These are phyloP conservation scores for Linnaemya vulpina DNA, from an alignment of 2,888 invertebrate species.

Conservation along the genomic window DNA sequence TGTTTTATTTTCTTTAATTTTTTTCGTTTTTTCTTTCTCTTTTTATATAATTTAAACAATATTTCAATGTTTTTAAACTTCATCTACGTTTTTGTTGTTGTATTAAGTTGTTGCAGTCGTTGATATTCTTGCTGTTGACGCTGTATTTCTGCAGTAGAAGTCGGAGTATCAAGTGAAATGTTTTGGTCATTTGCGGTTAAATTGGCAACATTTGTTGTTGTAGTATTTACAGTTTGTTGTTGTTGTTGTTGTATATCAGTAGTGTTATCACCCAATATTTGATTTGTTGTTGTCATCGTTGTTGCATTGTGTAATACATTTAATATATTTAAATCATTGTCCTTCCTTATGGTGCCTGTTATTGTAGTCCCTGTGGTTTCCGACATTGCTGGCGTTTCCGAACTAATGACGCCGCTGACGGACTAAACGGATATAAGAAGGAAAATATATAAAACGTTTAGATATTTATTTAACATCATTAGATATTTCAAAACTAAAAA, in stretches of 20 bases:
- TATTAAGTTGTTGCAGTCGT: constrained; percentile 72
- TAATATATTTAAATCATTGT: constrained; percentile 70
- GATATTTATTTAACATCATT: neutral
- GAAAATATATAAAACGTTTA: constrained; percentile 19
- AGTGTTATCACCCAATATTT: constrained; percentile 57
- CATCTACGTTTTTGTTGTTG: constrained; percentile 75
- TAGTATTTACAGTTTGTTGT: constrained; percentile 69
- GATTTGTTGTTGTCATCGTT: constrained; percentile 61
- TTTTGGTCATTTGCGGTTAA: constrained; percentile 70
- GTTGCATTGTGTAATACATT: constrained; percentile 71
- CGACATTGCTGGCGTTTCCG: constrained; percentile 57
- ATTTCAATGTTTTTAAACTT: constrained; percentile 73
- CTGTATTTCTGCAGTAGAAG: constrained; percentile 71
- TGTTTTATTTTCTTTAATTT: constrained; percentile 52
- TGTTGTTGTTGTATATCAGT: constrained; percentile 66
- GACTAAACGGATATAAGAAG: constrained; percentile 64
- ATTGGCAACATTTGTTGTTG: constrained; percentile 67
- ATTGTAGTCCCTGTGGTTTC: constrained; percentile 67
- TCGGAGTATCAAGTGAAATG: constrained; percentile 63
- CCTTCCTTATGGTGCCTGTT: constrained; percentile 70
- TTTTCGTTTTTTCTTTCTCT: constrained; percentile 60
- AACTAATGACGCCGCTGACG: constrained; percentile 74
- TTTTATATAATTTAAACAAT: constrained; percentile 69
- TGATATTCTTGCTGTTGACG: constrained; percentile 68
- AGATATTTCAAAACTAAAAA: constrained; percentile 34